phyloP scores from a whole-genome alignment of 2,888 invertebrate species.

The Pterostichus niger region DNA sequence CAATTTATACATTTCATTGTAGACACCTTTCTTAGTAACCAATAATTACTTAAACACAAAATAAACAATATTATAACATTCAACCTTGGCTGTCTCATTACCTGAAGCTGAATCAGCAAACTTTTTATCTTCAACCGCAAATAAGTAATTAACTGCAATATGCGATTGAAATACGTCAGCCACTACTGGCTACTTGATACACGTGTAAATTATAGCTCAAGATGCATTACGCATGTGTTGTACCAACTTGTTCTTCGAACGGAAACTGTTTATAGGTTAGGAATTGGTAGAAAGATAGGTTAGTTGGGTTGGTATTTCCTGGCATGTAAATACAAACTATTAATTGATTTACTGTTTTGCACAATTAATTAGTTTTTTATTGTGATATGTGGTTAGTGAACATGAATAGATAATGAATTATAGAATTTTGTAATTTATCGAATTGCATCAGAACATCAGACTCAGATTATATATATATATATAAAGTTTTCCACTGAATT shows the following conservation, averaged over 20 bases:
- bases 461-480: neutral
- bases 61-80: constrained; percentile 42
- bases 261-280: constrained; percentile 53
- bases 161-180: constrained; percentile 36
- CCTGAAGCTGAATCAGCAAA: constrained; percentile 56
- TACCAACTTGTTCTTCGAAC: constrained; percentile 35
- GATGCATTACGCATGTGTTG: constrained; percentile 9
- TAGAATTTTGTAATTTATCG: no score
- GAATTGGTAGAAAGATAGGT: constrained; percentile 37
- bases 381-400: constrained; percentile 10
- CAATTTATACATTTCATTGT: neutral
- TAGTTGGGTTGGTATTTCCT: constrained; percentile 56
- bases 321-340: constrained; percentile 27
- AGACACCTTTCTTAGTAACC: constrained; percentile 14
- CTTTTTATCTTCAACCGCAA: constrained; percentile 59
- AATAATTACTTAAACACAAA: constrained; percentile 47
- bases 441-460: constrained; percentile 2
- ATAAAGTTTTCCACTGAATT: constrained; percentile 28
- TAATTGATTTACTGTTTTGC: constrained; percentile 27
- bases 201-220: constrained; percentile 30
- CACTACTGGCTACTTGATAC: constrained; percentile 16
- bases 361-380: constrained; percentile 8
- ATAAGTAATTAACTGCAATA: constrained; percentile 40
- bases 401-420: neutral
- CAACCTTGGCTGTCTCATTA: constrained; percentile 56